These are phyloP conservation scores for Rallus limicola DNA, from an alignment of 2,113 vertebrate species.

Conservation along the genomic window DNA sequence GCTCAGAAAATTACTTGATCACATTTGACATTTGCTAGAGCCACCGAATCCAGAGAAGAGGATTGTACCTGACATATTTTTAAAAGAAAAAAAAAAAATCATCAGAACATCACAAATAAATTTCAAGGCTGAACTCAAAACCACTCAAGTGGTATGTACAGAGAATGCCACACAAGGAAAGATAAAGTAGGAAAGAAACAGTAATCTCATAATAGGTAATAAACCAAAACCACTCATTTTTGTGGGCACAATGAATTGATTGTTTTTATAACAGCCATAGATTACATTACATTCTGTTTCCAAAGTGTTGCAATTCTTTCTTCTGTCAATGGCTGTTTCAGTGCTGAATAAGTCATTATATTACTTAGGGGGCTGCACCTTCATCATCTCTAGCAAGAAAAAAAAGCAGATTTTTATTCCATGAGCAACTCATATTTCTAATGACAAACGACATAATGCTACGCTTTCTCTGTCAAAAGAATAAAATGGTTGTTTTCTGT, in stretches of 20 bases:
- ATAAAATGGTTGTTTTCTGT: not conserved
- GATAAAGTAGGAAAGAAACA: not conserved
- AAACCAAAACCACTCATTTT: not conserved
- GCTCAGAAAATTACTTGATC: constrained; percentile 20
- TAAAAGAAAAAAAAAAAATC: not conserved
- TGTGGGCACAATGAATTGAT: constrained; percentile 30
- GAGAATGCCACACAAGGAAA: not conserved
- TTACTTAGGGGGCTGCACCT: constrained; percentile 8
- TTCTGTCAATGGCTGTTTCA: constrained; percentile 35
- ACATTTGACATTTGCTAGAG: constrained; percentile 17
- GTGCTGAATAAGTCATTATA: constrained; percentile 12
- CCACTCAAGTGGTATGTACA: not conserved
- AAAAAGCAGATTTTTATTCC: constrained; percentile 19
- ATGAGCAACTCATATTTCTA: not conserved
- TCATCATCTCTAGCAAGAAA: not conserved
- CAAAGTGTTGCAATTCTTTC: constrained; percentile 49
- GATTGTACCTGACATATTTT: not conserved
- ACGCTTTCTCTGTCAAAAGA: not conserved
- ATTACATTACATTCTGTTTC: constrained; percentile 46
- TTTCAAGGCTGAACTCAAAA: constrained; percentile 11
- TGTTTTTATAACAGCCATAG: constrained; percentile 17
- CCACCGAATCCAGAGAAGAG: not conserved
- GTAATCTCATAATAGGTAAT: not conserved
- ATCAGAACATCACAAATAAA: constrained; percentile 18
- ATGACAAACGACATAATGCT: not conserved